Base-by-base conservation (phyloP, 2,888 invertebrate genomes). In the Gymnoscelis rufifasciata region DNA sequence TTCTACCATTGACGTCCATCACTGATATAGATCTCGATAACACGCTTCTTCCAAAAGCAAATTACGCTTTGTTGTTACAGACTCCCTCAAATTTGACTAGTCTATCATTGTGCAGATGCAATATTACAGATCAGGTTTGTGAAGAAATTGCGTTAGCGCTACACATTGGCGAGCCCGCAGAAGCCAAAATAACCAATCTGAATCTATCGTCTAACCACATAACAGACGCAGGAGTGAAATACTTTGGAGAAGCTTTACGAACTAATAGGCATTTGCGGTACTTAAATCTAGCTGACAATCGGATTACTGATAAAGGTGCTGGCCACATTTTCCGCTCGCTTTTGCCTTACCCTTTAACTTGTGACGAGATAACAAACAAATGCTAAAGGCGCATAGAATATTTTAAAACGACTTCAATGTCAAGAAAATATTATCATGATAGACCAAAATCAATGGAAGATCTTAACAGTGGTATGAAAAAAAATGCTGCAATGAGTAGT, bases 171-270 rank as follows among this genome's bases (percentile, higher is more conserved):
- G 51, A 54, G 23, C 57, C 70, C 8, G 69, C 71, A 14, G 69
- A 70, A 47, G 45, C 43, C 6, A 68, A 56, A 38, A 61, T 83
- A 44, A 40, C 55, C 26, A 31, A 60, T 58, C 58, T 80, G 52
- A 78, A 81, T 68, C 62, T 83, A 57, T 74, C 78, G 15, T 70
- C 70, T 27, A 81, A 83, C 65, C 60, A 57, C 59, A 78, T 79
- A 57, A 77, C 74, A n/a, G 74, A 83, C 54, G 54, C 50, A 26
- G 81, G 78, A 40, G 74, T 69, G n/a, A 66, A 66, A 61, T 41
- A 62, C 55, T 55, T 80, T 23, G 68, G 63, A 24, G 60, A 60
- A 52, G 70, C 71, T 52, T 57, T 81, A 24, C 68, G 74, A 60
- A 69, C 51, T 44, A 83, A 83, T 66, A 73, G 80, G 56, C 59